Evolutionary conservation across 2,797 vertebrate genomes (phyloP).

Genomic region (Siniperca obscura): DNA sequence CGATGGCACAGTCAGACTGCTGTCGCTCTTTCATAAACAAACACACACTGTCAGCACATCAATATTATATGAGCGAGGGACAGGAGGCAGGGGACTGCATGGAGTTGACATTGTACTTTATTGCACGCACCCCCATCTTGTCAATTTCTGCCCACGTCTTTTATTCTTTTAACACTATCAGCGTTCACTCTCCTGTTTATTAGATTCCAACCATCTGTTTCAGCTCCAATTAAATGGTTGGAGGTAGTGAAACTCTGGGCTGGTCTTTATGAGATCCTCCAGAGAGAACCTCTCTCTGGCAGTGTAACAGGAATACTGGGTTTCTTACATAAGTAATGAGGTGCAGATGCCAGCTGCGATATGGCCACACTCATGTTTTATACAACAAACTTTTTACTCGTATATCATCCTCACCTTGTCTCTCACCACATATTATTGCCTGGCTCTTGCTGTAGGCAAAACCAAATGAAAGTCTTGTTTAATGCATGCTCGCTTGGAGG

Average conservation of each 20-base stretch:
- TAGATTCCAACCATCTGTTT: conserved; percentile 67
- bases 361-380: conserved; percentile 76
- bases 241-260: conserved; percentile 52
- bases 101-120: conserved; percentile 46
- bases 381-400: conserved; percentile 67
- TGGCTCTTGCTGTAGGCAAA: conserved; percentile 20
- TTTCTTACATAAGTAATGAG: conserved; percentile 81
- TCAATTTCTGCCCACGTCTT: conserved; percentile 44
- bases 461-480: conserved; percentile 35
- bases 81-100: conserved; percentile 27
- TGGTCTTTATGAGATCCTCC: conserved; percentile 54
- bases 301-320: conserved; percentile 66
- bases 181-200: conserved; percentile 52
- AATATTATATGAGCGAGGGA: conserved; percentile 67
- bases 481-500: conserved; percentile 8
- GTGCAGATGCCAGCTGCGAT: conserved; percentile 73
- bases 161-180: conserved; percentile 35
- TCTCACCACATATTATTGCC: conserved; percentile 8
- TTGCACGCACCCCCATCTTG: not conserved
- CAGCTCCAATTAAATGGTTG: conserved; percentile 65
- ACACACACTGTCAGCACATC: conserved; percentile 57
- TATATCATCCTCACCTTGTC: conserved; percentile 53
- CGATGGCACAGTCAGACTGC: conserved; percentile 55
- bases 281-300: conserved; percentile 65
- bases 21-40: conserved; percentile 29